These are phyloP conservation scores for Sus scrofa DNA, from an alignment of 2,113 vertebrate genomes.

Conservation along the genomic window T2T-Sscrofa CM000817.6:151856501-151857000, in stretches of 20 bases:
- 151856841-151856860: background rate
- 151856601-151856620: background rate
- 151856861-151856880: too few species aligned
- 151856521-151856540: background rate
- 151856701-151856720: background rate
- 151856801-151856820: background rate
- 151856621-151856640: background rate
- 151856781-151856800: background rate
- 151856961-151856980: too few species aligned
- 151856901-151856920: too few species aligned
- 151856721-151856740: background rate
- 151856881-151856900: too few species aligned
- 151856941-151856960: too few species aligned
- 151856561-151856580: background rate
- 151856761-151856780: background rate
- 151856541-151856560: background rate
- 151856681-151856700: background rate
- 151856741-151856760: background rate
- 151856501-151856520: background rate
- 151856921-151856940: too few species aligned
- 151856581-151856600: background rate
- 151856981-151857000: too few species aligned
- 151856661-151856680: background rate
- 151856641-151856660: background rate
- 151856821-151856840: background rate